Base-by-base conservation (phyloP, 2,888 invertebrate genomes). In the Allacma fusca region DNA sequence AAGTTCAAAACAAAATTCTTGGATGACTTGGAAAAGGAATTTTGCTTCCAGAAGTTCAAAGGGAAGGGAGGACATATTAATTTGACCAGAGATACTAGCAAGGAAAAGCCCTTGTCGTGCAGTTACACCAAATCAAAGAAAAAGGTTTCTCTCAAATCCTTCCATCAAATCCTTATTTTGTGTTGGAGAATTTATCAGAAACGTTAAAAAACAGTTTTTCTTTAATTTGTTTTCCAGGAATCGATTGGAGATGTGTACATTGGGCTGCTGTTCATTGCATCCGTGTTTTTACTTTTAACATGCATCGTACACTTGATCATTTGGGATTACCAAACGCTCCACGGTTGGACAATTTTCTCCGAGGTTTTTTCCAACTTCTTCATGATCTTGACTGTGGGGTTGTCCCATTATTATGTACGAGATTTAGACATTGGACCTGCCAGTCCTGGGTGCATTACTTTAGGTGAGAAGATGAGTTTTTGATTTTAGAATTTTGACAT, bases 291-390 rank as follows among this genome's bases (percentile, higher is more conserved):
- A 5, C 59, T 71, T 0, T 7, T 59, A 1, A 71, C 71, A 19
- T n/a, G 44, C 34, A 28, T 71, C n/a, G 59, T 71, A 1, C 29
- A 57, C n/a, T 4, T 57, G 4, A 57, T 71, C 28, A 71, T 29
- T 16, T 71, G 71, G 71, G 59, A 71, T n/a, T n/a, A 57, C 12
- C 71, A 71, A 1, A 57, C 57, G 0, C 12, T 71, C 0, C 28
- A 57, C 21, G 71, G 71, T 5, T 71, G 71, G 71, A 29, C 71
- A 1, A 57, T 71, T 12, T 71, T 71, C 21, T 57, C 71, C 4
- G 71, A 71, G 24, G 59, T 71, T 26, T 26, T 71, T 57, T 28
- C 71, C n/a, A 71, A 71, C 24, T 71, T 71, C 21, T 71, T 71
- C 21, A 57, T 71, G 71, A 71, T 71, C 19, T 28, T 71, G 19